These are phyloP conservation scores for Callyntrura guangdongensis DNA, from an alignment of 2,888 invertebrate species.

Conservation along the genomic window DNA sequence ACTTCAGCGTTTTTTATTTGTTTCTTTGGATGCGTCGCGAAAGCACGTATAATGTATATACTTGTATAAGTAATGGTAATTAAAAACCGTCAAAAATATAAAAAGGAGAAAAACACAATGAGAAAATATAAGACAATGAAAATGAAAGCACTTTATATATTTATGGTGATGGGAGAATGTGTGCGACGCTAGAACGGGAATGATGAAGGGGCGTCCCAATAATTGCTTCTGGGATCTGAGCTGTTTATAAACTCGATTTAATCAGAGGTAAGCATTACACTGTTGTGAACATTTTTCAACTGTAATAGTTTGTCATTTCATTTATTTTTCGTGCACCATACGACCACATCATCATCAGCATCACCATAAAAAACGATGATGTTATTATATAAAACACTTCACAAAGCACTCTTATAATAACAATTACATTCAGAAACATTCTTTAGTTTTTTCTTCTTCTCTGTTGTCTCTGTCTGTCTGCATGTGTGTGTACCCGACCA, in stretches of 20 bases:
- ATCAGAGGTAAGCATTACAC: neutral
- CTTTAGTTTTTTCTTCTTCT: neutral
- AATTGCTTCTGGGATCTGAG: conserved; percentile 67
- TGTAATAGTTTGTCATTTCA: conserved; percentile 19
- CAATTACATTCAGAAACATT: conserved; percentile 22
- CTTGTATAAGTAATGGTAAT: conserved; percentile 13
- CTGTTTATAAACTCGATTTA: conserved; percentile 52
- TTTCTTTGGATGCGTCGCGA: neutral
- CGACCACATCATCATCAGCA: neutral
- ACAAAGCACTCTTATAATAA: neutral
- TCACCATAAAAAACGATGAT: neutral
- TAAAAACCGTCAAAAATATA: conserved; percentile 50
- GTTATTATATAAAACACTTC: too few species aligned
- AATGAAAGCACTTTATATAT: neutral
- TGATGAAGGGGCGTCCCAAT: conserved; percentile 44
- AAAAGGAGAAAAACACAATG: conserved; percentile 40
- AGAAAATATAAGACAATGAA: conserved; percentile 35
- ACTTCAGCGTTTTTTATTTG: conserved; percentile 62
- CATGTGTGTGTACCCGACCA: neutral
- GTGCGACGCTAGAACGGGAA: neutral
- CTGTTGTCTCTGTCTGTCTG: neutral
- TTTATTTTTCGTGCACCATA: conserved; percentile 21
- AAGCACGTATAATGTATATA: conserved; percentile 39
- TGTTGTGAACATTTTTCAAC: conserved; percentile 20
- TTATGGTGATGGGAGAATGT: neutral